These are phyloP conservation scores for Mylabris sibirica DNA, from an alignment of 2,888 invertebrate genomes.

Conservation along the genomic window DNA sequence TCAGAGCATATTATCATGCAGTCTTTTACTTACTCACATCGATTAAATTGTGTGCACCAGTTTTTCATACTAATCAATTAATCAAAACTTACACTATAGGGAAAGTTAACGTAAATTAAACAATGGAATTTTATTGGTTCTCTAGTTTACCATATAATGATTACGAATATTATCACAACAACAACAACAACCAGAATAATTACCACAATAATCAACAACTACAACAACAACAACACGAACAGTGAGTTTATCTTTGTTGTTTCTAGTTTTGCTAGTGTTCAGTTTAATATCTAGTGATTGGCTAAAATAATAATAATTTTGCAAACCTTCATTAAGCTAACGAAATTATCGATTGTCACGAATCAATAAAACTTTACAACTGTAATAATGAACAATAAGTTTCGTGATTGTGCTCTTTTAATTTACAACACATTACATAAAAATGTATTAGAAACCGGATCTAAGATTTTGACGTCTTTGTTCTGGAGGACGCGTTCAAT, in stretches of 20 bases:
- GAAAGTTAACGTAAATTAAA: neutral
- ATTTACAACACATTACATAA: neutral
- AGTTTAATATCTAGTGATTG: neutral
- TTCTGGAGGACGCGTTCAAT: neutral
- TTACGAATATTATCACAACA: neutral
- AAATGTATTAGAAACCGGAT: neutral
- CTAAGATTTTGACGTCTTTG: neutral
- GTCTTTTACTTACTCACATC: neutral
- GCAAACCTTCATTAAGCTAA: neutral
- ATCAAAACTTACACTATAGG: slow-evolving; percentile 6
- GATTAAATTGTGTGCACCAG: neutral
- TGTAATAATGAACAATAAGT: neutral
- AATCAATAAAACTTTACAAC: slow-evolving; percentile 2
- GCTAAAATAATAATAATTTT: neutral
- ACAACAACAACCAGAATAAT: neutral
- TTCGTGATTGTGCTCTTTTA: neutral
- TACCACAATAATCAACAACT: neutral
- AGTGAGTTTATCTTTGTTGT: neutral
- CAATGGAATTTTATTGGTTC: neutral
- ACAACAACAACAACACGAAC: neutral
- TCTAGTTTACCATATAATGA: neutral
- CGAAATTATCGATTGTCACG: neutral
- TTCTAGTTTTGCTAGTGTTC: neutral
- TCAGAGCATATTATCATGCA: slow-evolving; percentile 3
- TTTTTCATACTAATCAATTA: neutral